Conservation (phyloP, 2,113 vertebrate species). For the Apaloderma vittatum region DNA sequence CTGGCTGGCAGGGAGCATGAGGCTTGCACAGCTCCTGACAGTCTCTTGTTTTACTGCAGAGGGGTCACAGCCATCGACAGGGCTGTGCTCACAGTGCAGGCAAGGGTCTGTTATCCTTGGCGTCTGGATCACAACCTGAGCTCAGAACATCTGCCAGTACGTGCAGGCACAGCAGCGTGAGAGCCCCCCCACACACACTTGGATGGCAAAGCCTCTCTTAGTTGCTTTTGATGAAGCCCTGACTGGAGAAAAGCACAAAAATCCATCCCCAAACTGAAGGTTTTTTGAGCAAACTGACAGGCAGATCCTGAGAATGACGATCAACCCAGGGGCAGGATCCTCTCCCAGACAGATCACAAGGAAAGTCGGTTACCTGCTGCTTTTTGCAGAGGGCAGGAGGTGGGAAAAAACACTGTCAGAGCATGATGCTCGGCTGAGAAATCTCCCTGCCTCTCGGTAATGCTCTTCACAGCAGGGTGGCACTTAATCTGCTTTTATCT, state of each 20-base stretch:
- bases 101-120: not conserved
- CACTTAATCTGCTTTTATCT: slow-evolving; percentile 28
- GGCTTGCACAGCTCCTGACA: not conserved
- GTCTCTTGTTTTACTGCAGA: not conserved
- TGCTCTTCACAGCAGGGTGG: not conserved
- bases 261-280: too few relatives aligned
- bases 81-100: not conserved
- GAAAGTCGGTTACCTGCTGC: not conserved
- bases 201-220: not conserved
- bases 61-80: not conserved
- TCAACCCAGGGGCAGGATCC: not conserved
- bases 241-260: not conserved
- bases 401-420: not conserved
- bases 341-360: not conserved
- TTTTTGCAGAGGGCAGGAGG: not conserved
- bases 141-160: not conserved
- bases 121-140: fast-evolving
- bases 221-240: not conserved
- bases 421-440: not conserved
- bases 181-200: not conserved
- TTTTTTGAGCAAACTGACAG: not conserved
- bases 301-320: not conserved
- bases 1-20: not conserved
- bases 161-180: not conserved
- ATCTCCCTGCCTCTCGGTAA: not conserved